A percentile compares a stretch with the other conserved stretches of the same genome.
phyloP scores from a whole-genome alignment of 2,113 vertebrate genomes.

The Antechinus stuartii region DNA sequence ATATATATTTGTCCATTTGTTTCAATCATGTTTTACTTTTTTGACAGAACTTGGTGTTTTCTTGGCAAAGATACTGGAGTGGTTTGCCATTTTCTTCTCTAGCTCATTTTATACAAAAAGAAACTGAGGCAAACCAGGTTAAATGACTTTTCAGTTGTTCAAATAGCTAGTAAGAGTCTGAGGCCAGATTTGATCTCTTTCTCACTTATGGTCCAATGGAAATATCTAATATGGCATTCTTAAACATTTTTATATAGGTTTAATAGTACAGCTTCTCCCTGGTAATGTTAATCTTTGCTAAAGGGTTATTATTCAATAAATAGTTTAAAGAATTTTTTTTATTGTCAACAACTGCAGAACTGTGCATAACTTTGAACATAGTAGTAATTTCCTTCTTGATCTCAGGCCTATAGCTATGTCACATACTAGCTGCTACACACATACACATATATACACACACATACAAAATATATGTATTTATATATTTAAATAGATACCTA shows the following conservation, averaged over 20 bases:
- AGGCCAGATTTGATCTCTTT: background rate
- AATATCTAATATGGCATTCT: background rate
- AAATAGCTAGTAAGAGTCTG: background rate
- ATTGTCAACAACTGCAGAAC: background rate
- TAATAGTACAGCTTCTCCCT: background rate
- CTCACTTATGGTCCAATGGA: no score
- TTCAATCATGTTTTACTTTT: background rate
- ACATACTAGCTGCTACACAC: background rate
- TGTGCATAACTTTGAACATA: background rate
- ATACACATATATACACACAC: background rate
- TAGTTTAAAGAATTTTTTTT: background rate
- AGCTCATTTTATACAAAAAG: background rate
- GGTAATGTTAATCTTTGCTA: background rate
- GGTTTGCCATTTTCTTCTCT: background rate
- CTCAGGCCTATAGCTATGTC: background rate
- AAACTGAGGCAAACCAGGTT: background rate
- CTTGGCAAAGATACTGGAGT: background rate
- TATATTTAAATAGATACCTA: no score
- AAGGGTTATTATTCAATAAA: background rate
- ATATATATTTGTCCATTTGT: background rate
- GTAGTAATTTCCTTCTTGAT: accelerated
- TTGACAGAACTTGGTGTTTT: background rate
- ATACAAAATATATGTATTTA: no score
- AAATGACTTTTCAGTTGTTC: background rate
- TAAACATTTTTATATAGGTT: background rate